Evolutionary conservation across 2,113 vertebrate genomes (phyloP), one percentile per base, ranked within the genome.

Genomic region (Pao palembangensis): DNA sequence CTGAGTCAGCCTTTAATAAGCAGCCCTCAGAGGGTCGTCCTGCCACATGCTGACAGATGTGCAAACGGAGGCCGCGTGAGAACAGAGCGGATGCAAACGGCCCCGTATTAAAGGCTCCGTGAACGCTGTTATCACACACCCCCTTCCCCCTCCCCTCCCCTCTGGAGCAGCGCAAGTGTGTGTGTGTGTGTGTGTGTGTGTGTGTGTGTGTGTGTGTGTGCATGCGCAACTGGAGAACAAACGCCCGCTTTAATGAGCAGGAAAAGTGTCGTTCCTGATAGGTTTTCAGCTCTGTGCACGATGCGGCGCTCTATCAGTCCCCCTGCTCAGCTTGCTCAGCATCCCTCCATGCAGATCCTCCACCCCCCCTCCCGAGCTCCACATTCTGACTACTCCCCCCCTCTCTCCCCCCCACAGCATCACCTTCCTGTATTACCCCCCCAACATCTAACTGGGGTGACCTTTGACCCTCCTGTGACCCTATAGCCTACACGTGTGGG

Each of bases 1-100:
- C 70, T 83, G 83, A 88, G 58, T 89, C 87, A 88, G 61, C 43
- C 68, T 63, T 72, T 76, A 82, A 78, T 75, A 80, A 80, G 20
- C 31, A 23, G 65, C 65, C 70, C 84, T 86, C 64, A 73, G 75
- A 68, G 54, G 53, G 59, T 70, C 60, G 51, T 50, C 63, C 54
- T 13, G 55, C 64, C 51, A 50, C 64, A 72, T 12, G 67, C 72
- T 71, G 71, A 83, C 61, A 75, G 70, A 65, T 55, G 5, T 41
- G 66, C 58, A 59, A 69, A 58, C 61, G 12, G 52, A 31, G 46
- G 19, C 66, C 38, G 46, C 55, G 44, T 2, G 51, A 55, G 63
- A 78, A 78, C 61, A 28, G 46, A 62, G 54, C 8, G 47, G 34
- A 46, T 19, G 16, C 16, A 21, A 61, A 54, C 69, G 21, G 55